phyloP scores from a whole-genome alignment of 2,113 vertebrate species.

The Chionodraco myersi region DNA sequence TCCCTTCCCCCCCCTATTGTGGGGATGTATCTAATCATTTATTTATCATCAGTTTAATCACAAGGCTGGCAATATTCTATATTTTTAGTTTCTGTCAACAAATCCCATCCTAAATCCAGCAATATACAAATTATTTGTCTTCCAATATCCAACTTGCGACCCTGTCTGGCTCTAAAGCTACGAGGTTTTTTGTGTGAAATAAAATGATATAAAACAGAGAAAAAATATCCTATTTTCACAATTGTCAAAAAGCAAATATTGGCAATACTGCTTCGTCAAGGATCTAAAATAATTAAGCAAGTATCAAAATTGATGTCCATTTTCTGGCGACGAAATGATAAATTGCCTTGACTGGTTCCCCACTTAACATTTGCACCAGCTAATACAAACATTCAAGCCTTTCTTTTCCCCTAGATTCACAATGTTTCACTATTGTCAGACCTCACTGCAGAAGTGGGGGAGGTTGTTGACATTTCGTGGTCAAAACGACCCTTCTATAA shows the following conservation, averaged over 20 bases:
- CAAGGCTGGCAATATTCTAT: background rate
- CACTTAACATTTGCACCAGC: background rate
- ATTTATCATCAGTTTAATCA: background rate
- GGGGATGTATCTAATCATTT: background rate
- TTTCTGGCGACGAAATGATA: background rate
- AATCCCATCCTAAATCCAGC: background rate
- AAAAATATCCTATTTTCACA: background rate
- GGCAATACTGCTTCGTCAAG: background rate
- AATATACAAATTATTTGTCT: background rate
- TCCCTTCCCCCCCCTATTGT: background rate
- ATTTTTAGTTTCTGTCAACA: background rate
- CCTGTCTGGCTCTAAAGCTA: background rate
- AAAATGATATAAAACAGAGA: background rate
- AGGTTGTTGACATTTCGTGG: constrained; percentile 85
- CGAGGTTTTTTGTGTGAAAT: background rate
- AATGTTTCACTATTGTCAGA: background rate
- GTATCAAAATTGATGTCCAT: background rate
- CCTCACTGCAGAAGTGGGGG: background rate
- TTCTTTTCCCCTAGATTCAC: background rate
- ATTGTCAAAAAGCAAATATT: background rate
- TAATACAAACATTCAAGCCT: background rate
- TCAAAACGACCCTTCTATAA: constrained; percentile 46
- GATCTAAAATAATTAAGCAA: background rate
- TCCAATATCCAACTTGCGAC: background rate
- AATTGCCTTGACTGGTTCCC: background rate